phyloP scores from a whole-genome alignment of 1,140 invertebrate species.

The Lethocerus indicus region DNA sequence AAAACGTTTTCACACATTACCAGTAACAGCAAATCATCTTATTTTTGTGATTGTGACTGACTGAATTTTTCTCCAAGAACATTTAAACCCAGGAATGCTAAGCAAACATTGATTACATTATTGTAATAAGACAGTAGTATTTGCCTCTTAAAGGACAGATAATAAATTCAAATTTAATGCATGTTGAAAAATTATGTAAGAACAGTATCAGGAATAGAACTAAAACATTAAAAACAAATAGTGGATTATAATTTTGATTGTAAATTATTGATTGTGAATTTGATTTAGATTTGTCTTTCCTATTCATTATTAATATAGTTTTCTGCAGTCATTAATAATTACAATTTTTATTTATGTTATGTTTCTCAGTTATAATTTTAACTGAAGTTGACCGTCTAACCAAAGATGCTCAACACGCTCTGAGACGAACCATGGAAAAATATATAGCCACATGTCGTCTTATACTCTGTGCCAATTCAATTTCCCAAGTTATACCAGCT shows the following conservation, averaged over 20 bases:
- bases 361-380: conserved; percentile 68
- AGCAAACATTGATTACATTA: no score
- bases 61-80: neutral
- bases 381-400: conserved; percentile 93
- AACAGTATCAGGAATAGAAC: no score
- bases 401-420: conserved; percentile 93
- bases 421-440: conserved; percentile 98
- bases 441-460: conserved; percentile 90
- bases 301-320: neutral
- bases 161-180: no score
- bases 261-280: neutral
- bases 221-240: no score
- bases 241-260: neutral
- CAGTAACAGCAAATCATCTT: no score
- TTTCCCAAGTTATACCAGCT: conserved; percentile 86
- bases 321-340: neutral
- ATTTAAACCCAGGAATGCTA: no score
- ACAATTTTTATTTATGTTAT: neutral
- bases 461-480: conserved; percentile 89
- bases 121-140: no score
- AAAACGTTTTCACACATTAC: no score
- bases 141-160: no score
- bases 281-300: neutral
- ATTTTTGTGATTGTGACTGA: no score
- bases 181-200: no score